These are phyloP conservation scores for Spisula solida DNA, from an alignment of 2,888 invertebrate genomes.

Conservation along the genomic window DNA sequence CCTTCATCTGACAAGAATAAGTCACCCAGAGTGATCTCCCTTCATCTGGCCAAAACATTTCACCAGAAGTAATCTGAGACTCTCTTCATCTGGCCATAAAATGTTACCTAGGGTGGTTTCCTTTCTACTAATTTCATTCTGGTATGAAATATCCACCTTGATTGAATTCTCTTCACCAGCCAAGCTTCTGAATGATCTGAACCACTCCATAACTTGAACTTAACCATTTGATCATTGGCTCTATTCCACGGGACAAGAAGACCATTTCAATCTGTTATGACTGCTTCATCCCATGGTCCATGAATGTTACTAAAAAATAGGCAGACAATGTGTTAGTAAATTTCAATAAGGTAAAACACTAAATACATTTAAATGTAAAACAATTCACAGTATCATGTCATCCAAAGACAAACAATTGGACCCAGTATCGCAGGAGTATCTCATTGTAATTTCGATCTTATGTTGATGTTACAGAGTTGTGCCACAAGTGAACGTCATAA, in stretches of 20 bases:
- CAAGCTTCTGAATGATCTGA: background rate
- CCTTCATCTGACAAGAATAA: background rate
- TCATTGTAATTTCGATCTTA: no score
- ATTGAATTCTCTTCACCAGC: background rate
- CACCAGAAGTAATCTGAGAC: no score
- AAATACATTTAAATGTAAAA: no score
- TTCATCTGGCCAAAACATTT: no score
- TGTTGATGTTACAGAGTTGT: no score
- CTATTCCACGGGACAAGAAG: background rate
- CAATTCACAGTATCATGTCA: no score
- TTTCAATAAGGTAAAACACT: background rate
- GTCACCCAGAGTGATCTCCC: background rate
- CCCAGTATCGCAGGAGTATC: no score
- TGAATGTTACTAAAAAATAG: constrained; percentile 92
- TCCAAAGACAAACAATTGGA: no score
- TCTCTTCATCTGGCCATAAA: no score
- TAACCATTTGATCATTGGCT: background rate
- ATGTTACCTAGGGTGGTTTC: no score
- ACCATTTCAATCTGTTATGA: constrained; percentile 68
- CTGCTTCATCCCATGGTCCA: constrained; percentile 99
- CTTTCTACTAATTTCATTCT: no score
- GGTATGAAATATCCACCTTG: background rate
- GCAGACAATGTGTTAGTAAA: constrained; percentile 19
- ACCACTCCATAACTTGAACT: background rate
- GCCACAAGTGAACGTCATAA: no score